phyloP scores from a whole-genome alignment of 2,888 invertebrate species.

The Stegophylla sp. region DNA sequence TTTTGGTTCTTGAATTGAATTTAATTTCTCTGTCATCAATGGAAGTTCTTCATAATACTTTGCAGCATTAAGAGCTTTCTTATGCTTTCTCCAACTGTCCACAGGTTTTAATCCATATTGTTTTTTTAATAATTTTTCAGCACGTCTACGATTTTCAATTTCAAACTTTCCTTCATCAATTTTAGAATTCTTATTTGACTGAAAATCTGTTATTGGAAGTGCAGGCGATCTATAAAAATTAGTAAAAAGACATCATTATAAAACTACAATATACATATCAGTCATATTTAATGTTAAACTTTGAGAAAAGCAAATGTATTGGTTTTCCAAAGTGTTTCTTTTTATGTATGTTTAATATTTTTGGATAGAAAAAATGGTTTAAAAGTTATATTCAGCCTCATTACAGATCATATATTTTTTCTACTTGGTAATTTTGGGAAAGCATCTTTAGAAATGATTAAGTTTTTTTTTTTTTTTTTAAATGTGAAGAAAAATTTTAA shows the following conservation, averaged over 20 bases:
- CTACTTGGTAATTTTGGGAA: too few species aligned
- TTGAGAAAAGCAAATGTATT: too few species aligned
- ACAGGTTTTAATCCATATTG: conserved; percentile 52
- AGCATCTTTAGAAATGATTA: too few species aligned
- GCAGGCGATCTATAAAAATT: conserved; percentile 44
- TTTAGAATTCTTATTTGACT: conserved; percentile 29
- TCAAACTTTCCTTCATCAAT: conserved; percentile 48
- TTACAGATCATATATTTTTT: too few species aligned
- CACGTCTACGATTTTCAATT: conserved; percentile 51
- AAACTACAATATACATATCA: too few species aligned
- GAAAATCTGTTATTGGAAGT: conserved; percentile 9
- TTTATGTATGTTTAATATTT: too few species aligned
- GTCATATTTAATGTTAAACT: too few species aligned
- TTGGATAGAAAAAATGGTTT: too few species aligned
- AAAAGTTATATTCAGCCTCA: too few species aligned
- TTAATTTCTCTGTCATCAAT: conserved; percentile 13
- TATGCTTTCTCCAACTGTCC: conserved; percentile 55
- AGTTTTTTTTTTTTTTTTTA: too few species aligned
- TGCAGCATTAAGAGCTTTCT: conserved; percentile 53
- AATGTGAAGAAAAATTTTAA: too few species aligned
- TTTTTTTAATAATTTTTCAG: conserved; percentile 54
- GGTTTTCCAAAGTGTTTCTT: too few species aligned
- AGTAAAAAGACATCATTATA: neutral
- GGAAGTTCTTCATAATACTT: conserved; percentile 52
- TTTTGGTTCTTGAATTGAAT: conserved; percentile 40